Base-by-base conservation (phyloP, 2,888 invertebrate species). In the Phalangium opilio region DNA sequence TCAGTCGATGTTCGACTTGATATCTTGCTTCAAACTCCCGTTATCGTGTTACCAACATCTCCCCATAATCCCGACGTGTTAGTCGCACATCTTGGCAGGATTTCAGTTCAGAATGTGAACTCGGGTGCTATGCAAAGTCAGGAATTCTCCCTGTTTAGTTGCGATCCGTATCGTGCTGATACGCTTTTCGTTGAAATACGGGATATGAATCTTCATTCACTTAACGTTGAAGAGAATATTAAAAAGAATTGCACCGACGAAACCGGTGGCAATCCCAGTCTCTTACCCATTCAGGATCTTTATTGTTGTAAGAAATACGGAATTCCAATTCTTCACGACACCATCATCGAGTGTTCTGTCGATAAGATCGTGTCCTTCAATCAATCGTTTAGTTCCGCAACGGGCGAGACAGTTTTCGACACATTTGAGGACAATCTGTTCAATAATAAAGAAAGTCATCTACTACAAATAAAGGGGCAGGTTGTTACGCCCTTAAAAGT, bases 61-160 rank as follows among this genome's bases (percentile, higher is more conserved):
- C 75, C 79, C 27, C 74, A 74, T 56, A 87, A 86, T 65, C 62
- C 77, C 11, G 79, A 87, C 63, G 89, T 91, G 45, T 74, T 91
- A 57, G 84, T 93, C 36, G 87, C 86, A 14, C 90, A 90, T 72
- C 74, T 95, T 55, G 93, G 93, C 35, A 81, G 84, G 64, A 91
- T 91, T 64, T 76, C 79, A 20, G 70, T 59, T 11, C 47, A 53
- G 33, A 56, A 55, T 44, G 46, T 45, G n/a, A 15, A 12, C 7
- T 32, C 49, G n/a, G 46, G 42, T 4, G 12, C 45, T 27, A 10
- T 44, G 15, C 39, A 40, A 15, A 33, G 20, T 2, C 7, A 39
- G 10, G 44, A 48, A 3, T 50, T 50, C 17, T 44, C 45, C 12
- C 18, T 44, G n/a, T 21, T 46, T 17, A 17, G 43, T 7, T 27